These are phyloP conservation scores for Aspidiotus destructor DNA, from an alignment of 2,888 invertebrate genomes.

Conservation along the genomic window DNA sequence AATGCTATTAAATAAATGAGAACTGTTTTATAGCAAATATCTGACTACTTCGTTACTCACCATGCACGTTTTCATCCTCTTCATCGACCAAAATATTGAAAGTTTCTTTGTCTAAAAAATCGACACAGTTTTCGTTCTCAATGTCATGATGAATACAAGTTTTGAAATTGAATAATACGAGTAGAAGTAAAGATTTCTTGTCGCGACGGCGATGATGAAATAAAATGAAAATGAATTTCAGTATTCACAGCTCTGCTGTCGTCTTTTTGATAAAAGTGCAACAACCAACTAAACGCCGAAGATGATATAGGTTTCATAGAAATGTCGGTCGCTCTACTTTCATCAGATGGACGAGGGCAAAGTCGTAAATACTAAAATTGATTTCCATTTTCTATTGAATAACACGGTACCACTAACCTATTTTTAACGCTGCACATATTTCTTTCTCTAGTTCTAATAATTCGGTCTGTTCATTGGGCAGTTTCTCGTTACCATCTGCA, in stretches of 20 bases:
- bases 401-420: conserved; percentile 6
- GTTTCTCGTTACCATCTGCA: conserved; percentile 13
- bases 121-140: neutral
- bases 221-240: too few relatives aligned
- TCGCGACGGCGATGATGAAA: too few relatives aligned
- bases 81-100: conserved; percentile 13
- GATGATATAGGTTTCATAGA: too few relatives aligned
- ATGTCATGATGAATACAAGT: neutral
- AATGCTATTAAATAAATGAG: neutral
- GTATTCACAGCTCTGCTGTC: too few relatives aligned
- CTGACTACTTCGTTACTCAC: neutral
- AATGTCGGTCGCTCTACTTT: too few relatives aligned
- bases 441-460: conserved; percentile 6
- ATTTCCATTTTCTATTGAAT: neutral
- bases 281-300: too few relatives aligned
- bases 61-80: conserved; percentile 15
- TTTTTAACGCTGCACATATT: conserved; percentile 10
- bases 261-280: too few relatives aligned
- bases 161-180: neutral
- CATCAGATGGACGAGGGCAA: too few relatives aligned
- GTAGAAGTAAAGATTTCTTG: neutral
- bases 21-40: neutral
- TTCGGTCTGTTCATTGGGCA: conserved; percentile 12
- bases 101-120: conserved; percentile 18
- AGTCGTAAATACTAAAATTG: neutral